Conservation (phyloP, 2,113 vertebrate genomes). For the Datnioides undecimradiatus region DNA sequence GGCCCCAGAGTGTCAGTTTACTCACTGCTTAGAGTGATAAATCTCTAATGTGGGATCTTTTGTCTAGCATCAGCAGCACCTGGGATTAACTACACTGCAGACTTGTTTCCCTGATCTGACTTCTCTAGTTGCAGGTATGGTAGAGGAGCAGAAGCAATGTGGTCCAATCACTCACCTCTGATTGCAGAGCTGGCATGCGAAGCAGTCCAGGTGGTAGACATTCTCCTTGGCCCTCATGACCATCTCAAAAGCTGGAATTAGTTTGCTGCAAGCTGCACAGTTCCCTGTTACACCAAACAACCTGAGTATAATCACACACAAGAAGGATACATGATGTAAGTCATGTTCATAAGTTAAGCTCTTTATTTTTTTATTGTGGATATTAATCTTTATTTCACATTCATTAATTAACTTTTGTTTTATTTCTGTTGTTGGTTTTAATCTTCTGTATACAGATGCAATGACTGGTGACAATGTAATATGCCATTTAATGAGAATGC, state of each 20-base stretch:
- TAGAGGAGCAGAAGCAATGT: background rate
- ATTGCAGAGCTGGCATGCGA: constrained; percentile 99
- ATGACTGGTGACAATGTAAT: background rate
- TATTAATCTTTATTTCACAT: background rate
- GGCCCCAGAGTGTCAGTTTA: background rate
- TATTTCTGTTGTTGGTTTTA: background rate
- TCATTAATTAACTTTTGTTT: background rate
- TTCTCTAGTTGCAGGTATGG: constrained; percentile 1
- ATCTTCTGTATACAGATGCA: background rate
- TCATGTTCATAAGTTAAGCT: background rate
- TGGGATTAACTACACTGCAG: constrained; percentile 2
- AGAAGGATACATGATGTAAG: constrained; percentile 1
- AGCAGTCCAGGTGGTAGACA: constrained; percentile 99
- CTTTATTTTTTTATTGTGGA: background rate
- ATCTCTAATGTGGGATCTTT: constrained; percentile 7
- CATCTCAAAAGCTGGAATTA: constrained; percentile 99
- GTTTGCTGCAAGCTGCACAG: constrained; percentile 98
- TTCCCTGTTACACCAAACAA: constrained; percentile 98
- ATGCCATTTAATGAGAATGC: background rate
- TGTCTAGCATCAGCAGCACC: constrained; percentile 15
- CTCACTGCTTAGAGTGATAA: constrained; percentile 23
- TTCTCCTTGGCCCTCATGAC: constrained; percentile 99
- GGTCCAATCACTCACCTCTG: constrained; percentile 89
- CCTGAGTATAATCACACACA: constrained; percentile 76
- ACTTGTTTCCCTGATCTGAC: background rate